Percentiles rank a stretch among this genome's conserved stretches.
Conservation (phyloP, 2,888 invertebrate genomes). For the Campoplex nolae region DNA sequence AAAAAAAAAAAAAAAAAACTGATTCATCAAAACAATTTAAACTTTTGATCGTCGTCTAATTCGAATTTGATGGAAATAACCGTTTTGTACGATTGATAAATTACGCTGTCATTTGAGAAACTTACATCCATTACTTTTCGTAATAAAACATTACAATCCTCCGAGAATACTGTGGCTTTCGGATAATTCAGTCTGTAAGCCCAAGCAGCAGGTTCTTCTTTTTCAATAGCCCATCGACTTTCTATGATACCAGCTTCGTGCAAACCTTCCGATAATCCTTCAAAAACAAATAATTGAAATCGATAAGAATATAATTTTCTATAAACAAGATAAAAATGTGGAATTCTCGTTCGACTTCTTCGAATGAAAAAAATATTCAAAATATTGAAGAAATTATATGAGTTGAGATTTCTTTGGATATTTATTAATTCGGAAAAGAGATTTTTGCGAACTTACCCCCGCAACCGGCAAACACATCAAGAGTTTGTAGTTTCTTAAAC, state of each 20-base stretch:
- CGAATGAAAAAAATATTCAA: neutral
- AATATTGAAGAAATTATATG: neutral
- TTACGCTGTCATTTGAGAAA: constrained; percentile 15
- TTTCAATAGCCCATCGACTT: constrained; percentile 93
- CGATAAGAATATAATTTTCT: neutral
- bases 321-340: neutral
- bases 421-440: too few relatives aligned
- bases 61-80: neutral
- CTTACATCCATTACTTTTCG: constrained; percentile 88
- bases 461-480: constrained; percentile 95
- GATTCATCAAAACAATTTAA: too few relatives aligned
- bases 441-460: constrained; percentile 86
- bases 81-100: neutral
- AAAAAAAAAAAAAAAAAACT: too few relatives aligned
- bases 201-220: constrained; percentile 91
- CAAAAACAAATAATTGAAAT: neutral
- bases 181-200: constrained; percentile 92
- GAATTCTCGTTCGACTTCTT: neutral
- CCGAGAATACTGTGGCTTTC: constrained; percentile 90
- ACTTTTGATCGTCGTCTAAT: neutral
- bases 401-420: too few relatives aligned
- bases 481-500: constrained; percentile 87
- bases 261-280: constrained; percentile 90
- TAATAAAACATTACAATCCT: constrained; percentile 92
- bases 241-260: constrained; percentile 89